These are phyloP conservation scores for Dyspetes luteomarginatus DNA, from an alignment of 2,888 invertebrate genomes.

Conservation along the genomic window DNA sequence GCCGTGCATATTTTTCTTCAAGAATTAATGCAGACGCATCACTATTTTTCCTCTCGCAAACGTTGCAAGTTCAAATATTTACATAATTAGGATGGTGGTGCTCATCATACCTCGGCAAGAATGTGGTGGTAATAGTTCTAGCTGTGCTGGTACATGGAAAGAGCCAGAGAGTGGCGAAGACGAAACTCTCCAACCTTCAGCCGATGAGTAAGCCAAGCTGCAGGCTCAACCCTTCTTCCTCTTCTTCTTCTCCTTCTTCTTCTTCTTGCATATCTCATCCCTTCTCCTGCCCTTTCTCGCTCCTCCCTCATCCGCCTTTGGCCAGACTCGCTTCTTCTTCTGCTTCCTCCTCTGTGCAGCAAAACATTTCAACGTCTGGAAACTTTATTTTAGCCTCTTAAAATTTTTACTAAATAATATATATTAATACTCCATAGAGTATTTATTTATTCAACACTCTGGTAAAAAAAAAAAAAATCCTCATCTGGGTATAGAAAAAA, in stretches of 20 bases:
- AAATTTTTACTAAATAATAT: constrained; percentile 8
- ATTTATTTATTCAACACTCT: not conserved
- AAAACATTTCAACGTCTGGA: constrained; percentile 40
- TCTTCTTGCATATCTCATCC: constrained; percentile 38
- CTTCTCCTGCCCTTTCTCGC: not conserved
- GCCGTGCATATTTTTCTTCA: constrained; percentile 22
- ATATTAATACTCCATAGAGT: not conserved
- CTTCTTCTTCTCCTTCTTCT: constrained; percentile 39
- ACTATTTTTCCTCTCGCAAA: constrained; percentile 38
- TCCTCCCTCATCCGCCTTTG: not conserved
- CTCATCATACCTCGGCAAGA: constrained; percentile 40
- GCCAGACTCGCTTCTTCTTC: not conserved
- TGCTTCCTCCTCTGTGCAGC: not conserved
- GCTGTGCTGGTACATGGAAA: constrained; percentile 5
- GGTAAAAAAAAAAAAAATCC: not conserved
- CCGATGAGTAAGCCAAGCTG: constrained; percentile 29
- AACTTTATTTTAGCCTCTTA: constrained; percentile 17
- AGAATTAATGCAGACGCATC: constrained; percentile 45
- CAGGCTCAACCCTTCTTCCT: constrained; percentile 31
- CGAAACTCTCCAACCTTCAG: constrained; percentile 4
- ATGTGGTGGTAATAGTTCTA: constrained; percentile 39
- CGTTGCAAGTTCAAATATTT: constrained; percentile 50
- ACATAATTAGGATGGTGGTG: constrained; percentile 51
- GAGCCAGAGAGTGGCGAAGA: not conserved
- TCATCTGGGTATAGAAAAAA: not conserved